These are phyloP conservation scores for Epistrophe grossulariae DNA, from an alignment of 2,888 invertebrate genomes.

Conservation along the genomic window DNA sequence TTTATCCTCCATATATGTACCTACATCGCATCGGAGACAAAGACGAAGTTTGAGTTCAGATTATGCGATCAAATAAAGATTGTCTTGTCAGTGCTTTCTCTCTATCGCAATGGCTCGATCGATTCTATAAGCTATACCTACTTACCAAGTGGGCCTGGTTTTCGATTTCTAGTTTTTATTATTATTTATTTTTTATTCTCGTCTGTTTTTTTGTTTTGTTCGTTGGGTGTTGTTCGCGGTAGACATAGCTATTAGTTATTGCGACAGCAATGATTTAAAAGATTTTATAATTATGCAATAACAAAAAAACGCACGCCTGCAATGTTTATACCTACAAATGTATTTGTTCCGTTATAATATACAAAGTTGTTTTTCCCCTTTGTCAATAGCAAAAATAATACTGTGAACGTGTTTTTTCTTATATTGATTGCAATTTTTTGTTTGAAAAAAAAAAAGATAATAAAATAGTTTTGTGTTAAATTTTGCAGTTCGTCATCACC, in stretches of 20 bases:
- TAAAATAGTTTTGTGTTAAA: conserved; percentile 38
- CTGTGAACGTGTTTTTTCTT: conserved; percentile 17
- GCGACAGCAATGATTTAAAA: conserved; percentile 20
- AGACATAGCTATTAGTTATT: conserved; percentile 12
- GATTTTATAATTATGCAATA: conserved; percentile 61
- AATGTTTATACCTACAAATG: conserved; percentile 1
- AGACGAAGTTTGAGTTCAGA: conserved; percentile 42
- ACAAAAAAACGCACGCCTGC: conserved; percentile 42
- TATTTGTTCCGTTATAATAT: conserved; percentile 18
- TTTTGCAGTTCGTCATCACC: conserved; percentile 43
- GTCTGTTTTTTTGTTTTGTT: conserved; percentile 43
- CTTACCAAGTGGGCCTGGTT: conserved; percentile 23
- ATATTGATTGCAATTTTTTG: conserved; percentile 35
- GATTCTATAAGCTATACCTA: conserved; percentile 45
- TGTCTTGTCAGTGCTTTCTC: conserved; percentile 34
- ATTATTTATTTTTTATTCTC: conserved; percentile 37
- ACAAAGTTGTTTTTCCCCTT: conserved; percentile 36
- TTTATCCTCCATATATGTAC: not conserved
- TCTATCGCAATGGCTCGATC: conserved; percentile 31
- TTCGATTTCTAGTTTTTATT: conserved; percentile 49
- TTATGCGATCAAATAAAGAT: conserved; percentile 62
- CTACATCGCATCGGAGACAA: conserved; percentile 18
- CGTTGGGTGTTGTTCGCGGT: conserved; percentile 62
- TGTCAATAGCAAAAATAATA: conserved; percentile 17
- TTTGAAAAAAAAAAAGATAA: conserved; percentile 13